Conservation (phyloP, 2,113 vertebrate species). For the Amblyornis subalaris region DNA sequence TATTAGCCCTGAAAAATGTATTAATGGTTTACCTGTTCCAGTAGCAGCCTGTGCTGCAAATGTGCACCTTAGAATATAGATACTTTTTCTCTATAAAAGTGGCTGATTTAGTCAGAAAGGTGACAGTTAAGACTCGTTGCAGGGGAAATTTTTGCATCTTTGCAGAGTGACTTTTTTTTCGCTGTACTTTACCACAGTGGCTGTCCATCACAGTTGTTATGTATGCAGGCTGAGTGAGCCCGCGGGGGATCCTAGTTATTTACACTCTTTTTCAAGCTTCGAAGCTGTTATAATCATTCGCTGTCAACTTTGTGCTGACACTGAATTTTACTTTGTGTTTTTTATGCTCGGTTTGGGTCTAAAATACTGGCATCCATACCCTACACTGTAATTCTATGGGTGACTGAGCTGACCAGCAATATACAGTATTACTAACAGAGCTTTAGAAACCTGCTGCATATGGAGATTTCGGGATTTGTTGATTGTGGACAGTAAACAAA, state of each 20-base stretch:
- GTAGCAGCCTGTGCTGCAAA: constrained; percentile 34
- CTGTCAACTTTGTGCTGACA: constrained; percentile 90
- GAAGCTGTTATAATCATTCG: constrained; percentile 87
- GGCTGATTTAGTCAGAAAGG: constrained; percentile 79
- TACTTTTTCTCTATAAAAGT: constrained; percentile 62
- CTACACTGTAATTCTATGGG: constrained; percentile 74
- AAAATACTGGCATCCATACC: constrained; percentile 76
- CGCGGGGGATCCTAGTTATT: constrained; percentile 84
- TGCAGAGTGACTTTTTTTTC: constrained; percentile 64
- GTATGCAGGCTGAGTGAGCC: constrained; percentile 82
- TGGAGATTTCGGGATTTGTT: constrained; percentile 72
- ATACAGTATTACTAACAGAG: constrained; percentile 65
- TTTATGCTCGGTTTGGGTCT: constrained; percentile 80
- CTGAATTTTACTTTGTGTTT: constrained; percentile 83
- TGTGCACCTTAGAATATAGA: constrained; percentile 20
- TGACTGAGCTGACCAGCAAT: constrained; percentile 73
- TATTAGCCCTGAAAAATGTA: constrained; percentile 25
- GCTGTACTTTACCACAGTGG: constrained; percentile 68
- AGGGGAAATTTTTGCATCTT: constrained; percentile 77
- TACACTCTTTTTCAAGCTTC: constrained; percentile 86
- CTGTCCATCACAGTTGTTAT: constrained; percentile 85
- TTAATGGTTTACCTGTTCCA: constrained; percentile 51
- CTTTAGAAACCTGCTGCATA: constrained; percentile 67
- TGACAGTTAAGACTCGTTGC: constrained; percentile 79
- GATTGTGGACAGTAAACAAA: constrained; percentile 74